phyloP scores from a whole-genome alignment of 2,113 vertebrate species.

The Pollachius pollachius region DNA sequence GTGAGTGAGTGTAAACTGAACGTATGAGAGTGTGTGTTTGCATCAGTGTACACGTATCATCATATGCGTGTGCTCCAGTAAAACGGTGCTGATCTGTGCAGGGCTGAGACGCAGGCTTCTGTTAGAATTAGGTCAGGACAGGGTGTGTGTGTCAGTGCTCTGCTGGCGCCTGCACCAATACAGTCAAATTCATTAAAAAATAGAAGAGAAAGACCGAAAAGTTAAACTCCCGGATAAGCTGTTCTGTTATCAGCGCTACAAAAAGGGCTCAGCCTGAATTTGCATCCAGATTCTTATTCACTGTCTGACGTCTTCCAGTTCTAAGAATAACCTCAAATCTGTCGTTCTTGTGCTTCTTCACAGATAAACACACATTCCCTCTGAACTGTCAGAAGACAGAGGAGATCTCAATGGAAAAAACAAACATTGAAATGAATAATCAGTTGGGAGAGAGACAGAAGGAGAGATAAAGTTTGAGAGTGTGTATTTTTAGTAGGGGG shows the following conservation, averaged over 20 bases:
- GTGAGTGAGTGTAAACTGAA: not conserved
- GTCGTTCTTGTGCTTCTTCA: too few relatives aligned
- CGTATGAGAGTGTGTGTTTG: not conserved
- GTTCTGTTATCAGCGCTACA: not conserved
- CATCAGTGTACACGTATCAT: not conserved
- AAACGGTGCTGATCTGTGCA: constrained; percentile 56
- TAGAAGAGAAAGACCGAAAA: not conserved
- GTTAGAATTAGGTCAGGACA: constrained; percentile 67
- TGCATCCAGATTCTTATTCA: too few relatives aligned
- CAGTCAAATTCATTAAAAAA: not conserved
- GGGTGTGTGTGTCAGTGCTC: constrained; percentile 39
- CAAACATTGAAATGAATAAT: too few relatives aligned
- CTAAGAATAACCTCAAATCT: too few relatives aligned
- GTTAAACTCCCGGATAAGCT: not conserved
- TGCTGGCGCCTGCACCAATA: not conserved
- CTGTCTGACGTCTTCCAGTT: too few relatives aligned
- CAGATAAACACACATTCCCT: too few relatives aligned
- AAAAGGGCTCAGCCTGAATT: not conserved
- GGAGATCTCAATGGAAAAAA: too few relatives aligned
- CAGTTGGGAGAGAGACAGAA: not conserved
- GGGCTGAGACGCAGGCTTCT: constrained; percentile 53
- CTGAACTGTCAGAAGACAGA: too few relatives aligned
- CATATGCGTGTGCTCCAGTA: constrained; percentile 17
- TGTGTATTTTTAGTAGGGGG: too few relatives aligned
- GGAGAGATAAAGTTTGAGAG: not conserved